Evolutionary conservation across 1,140 invertebrate species (phyloP).

Genomic region (Cyclina sinensis): DNA sequence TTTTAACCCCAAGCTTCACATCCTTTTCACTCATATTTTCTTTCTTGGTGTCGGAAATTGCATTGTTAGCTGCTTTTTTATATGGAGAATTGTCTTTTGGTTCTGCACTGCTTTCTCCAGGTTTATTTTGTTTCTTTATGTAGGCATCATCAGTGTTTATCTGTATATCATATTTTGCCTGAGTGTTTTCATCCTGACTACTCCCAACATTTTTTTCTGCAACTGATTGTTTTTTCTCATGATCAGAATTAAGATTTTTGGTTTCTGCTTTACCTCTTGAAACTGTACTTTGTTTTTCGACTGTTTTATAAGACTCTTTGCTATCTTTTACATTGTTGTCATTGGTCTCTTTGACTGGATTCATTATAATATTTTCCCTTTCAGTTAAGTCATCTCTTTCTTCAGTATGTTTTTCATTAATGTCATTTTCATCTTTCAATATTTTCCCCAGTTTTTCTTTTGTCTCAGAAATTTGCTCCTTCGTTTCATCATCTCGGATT

Average conservation of each 20-base stretch:
- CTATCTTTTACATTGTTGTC: not conserved
- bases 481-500: not conserved
- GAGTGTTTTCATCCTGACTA: not conserved
- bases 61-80: not conserved
- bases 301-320: not conserved
- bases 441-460: not conserved
- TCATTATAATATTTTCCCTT: not conserved
- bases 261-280: not conserved
- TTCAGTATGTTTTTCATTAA: not conserved
- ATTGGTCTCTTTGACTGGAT: not conserved
- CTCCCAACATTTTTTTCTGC: slow-evolving; percentile 13
- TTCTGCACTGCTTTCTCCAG: not conserved
- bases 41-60: not conserved
- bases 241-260: not conserved
- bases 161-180: slow-evolving; percentile 32
- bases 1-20: not conserved
- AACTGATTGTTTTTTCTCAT: not conserved
- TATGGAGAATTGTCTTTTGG: not conserved
- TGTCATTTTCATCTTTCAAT: not conserved
- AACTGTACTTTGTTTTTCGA: not conserved
- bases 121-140: not conserved
- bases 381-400: not conserved
- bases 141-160: slow-evolving; percentile 7
- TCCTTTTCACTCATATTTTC: not conserved
- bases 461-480: not conserved